phyloP scores from a whole-genome alignment of 2,113 vertebrate species.

The Sapayoa aenigma region DNA sequence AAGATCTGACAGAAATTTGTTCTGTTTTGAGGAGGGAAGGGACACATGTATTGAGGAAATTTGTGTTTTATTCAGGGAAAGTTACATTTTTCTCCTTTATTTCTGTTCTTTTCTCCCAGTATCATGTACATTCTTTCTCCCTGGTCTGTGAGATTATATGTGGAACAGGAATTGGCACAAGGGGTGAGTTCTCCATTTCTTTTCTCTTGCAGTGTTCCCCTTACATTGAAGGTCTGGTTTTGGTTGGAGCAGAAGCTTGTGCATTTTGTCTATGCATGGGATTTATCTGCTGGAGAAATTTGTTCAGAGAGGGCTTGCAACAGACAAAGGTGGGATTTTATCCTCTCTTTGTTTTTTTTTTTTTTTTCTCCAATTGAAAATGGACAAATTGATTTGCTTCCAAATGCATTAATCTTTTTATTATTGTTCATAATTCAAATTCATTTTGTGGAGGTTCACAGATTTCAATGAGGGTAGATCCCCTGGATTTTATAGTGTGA shows the following conservation, averaged over 20 bases:
- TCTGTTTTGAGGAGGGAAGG: background rate
- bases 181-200: background rate
- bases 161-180: background rate
- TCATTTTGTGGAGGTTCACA: background rate
- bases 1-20: background rate
- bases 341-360: background rate
- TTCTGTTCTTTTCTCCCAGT: background rate
- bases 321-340: background rate
- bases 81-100: background rate
- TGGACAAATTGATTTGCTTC: background rate
- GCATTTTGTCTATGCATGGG: background rate
- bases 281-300: background rate
- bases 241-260: background rate
- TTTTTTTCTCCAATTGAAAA: background rate
- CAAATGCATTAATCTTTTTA: background rate
- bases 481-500: background rate
- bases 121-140: accelerated
- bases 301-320: background rate
- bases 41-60: background rate
- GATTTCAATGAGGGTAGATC: background rate
- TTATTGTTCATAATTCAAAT: background rate
- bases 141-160: background rate
- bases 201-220: background rate
- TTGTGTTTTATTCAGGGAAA: background rate
- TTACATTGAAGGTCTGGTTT: background rate